Evolutionary conservation across 1,140 invertebrate genomes (phyloP).

Genomic region (Euwallacea fornicatus): DNA sequence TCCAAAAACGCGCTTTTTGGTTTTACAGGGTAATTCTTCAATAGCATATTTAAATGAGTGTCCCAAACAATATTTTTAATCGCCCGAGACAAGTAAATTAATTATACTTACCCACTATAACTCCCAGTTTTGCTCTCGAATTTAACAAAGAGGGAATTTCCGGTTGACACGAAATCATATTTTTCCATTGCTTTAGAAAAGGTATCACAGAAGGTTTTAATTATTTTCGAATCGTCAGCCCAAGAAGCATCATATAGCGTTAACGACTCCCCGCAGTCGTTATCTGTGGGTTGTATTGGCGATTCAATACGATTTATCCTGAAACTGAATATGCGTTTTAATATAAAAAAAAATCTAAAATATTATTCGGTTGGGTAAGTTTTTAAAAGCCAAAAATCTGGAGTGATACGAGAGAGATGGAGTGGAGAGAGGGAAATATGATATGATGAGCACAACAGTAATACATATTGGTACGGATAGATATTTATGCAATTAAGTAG

Average conservation of each 20-base stretch:
- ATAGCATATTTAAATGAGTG: too few species aligned
- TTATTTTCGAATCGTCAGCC: conserved; percentile 83
- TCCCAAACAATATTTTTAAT: neutral
- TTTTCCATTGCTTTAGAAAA: conserved; percentile 90
- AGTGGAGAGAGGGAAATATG: too few species aligned
- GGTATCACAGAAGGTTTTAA: conserved; percentile 91
- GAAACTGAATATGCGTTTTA: conserved; percentile 61
- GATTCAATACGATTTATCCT: conserved; percentile 87
- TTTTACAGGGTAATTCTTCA: too few species aligned
- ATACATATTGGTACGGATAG: too few species aligned
- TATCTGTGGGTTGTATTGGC: conserved; percentile 79
- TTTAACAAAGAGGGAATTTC: conserved; percentile 80
- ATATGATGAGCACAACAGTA: too few species aligned
- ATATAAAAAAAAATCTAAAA: too few species aligned
- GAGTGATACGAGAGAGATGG: too few species aligned
- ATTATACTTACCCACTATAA: conserved; percentile 70
- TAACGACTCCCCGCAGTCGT: conserved; percentile 85
- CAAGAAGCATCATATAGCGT: conserved; percentile 83
- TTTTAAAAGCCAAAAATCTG: too few species aligned
- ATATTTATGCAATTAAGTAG: too few species aligned
- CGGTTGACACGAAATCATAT: conserved; percentile 85
- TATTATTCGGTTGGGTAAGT: too few species aligned
- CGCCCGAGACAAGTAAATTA: neutral
- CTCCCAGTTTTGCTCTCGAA: conserved; percentile 91
- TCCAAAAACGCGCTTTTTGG: too few species aligned